These are phyloP conservation scores for Leptinotarsa lineolata DNA, from an alignment of 1,140 invertebrate genomes.

Conservation along the genomic window DNA sequence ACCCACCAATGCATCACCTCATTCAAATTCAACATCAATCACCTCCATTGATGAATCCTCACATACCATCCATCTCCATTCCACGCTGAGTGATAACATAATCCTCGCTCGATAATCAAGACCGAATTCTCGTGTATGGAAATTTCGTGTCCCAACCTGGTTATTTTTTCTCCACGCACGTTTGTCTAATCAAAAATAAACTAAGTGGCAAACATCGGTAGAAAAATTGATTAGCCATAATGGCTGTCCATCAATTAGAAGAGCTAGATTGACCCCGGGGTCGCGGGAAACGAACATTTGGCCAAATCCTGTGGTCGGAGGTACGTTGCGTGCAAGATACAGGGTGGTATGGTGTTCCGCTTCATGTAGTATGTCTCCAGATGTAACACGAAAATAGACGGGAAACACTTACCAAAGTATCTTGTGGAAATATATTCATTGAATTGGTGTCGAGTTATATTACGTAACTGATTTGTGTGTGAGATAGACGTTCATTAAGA, in stretches of 20 bases:
- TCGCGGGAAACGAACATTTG: conserved; percentile 18
- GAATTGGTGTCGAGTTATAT: too few species aligned
- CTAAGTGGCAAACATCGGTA: conserved; percentile 24
- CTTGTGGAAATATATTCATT: too few species aligned
- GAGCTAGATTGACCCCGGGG: conserved; percentile 23
- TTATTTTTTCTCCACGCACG: conserved; percentile 14
- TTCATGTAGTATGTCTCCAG: neutral
- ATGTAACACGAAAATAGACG: too few species aligned
- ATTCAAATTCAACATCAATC: neutral
- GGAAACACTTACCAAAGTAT: too few species aligned
- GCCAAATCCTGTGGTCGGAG: neutral
- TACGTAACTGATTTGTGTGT: too few species aligned
- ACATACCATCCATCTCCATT: neutral
- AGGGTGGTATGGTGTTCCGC: neutral
- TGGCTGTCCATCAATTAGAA: conserved; percentile 27
- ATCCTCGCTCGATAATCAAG: neutral
- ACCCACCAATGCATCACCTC: neutral
- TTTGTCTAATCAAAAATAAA: conserved; percentile 23
- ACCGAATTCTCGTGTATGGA: neutral
- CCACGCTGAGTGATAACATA: neutral
- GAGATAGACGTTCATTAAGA: too few species aligned
- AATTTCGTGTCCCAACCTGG: neutral
- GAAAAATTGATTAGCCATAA: conserved; percentile 25
- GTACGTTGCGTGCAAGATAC: neutral
- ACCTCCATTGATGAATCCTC: neutral